These are phyloP conservation scores for Drosophila monieri DNA, from an alignment of 2,888 invertebrate genomes.

Conservation along the genomic window DNA sequence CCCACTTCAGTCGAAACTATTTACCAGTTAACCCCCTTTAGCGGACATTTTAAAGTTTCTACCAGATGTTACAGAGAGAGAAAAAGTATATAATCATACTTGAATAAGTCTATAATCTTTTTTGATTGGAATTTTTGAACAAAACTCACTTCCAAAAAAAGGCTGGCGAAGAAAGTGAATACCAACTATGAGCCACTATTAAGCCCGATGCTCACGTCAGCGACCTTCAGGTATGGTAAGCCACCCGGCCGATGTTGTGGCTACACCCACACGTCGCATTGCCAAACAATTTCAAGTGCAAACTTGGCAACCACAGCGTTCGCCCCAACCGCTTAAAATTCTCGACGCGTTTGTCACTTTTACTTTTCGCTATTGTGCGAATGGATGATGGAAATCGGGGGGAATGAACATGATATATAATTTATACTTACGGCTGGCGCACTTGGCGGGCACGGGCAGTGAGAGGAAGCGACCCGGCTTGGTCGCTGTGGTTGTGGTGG, in stretches of 20 bases:
- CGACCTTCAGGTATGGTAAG: conserved; percentile 57
- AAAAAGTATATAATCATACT: not conserved
- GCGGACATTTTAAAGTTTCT: not conserved
- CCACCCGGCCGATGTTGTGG: conserved; percentile 25
- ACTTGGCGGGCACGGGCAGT: conserved; percentile 92
- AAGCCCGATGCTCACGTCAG: conserved; percentile 49
- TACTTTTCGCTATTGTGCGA: conserved; percentile 58
- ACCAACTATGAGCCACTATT: not conserved
- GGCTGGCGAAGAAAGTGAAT: conserved; percentile 38
- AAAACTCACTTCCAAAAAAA: conserved; percentile 4
- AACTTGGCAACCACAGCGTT: conserved; percentile 52
- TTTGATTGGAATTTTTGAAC: too few relatives aligned
- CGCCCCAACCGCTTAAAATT: conserved; percentile 51
- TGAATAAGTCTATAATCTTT: too few relatives aligned
- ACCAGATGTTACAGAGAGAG: not conserved
- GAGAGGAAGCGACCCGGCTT: conserved; percentile 93
- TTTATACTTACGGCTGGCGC: conserved; percentile 90
- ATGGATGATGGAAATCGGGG: not conserved
- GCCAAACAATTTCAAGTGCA: conserved; percentile 74
- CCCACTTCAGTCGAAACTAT: conserved; percentile 20
- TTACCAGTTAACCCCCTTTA: conserved; percentile 7
- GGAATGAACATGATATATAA: not conserved
- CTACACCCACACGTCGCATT: conserved; percentile 69
- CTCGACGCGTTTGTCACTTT: conserved; percentile 62
- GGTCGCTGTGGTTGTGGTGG: conserved; percentile 85